Evolutionary conservation across 2,797 vertebrate species (phyloP), one percentile per base, ranked within the genome.

Genomic region (Eptatretus atami): DNA sequence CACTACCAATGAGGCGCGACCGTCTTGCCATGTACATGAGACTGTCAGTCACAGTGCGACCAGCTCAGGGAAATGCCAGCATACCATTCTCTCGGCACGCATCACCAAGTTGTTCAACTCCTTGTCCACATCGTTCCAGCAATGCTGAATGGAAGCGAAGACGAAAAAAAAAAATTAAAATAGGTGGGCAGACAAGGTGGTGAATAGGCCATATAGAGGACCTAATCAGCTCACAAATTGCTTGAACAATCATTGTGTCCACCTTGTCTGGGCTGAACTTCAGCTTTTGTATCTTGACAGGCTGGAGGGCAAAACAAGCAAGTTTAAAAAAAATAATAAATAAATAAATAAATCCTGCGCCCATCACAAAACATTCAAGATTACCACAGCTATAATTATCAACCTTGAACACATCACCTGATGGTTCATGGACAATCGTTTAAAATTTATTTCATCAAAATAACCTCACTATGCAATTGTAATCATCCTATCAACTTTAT

Each of bases 231-330:
- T 95, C 78, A 96, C 92, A 95, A 69, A 98, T 96, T 67, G 92
- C 92, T 72, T 98, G 92, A 66, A 98, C 86, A 65, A 98, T 98
- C 92, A 96, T 98, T 10, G 92, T 98, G 73, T 98, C 92, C 72
- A 98, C 92, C 75, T 98, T 98, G 74, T 98, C 92, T 14, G 92
- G 90, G 66, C 92, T 98, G 76, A 98, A 98, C 75, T 98, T 98
- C 72, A 96, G 70, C n/a, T n/a, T 73, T 95, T 92, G 73, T 98
- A 98, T 19, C 92, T 79, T 61, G 90, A 98, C 55, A 98, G 78
- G 75, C 92, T 98, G 66, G 13, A 64, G 66, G 72, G 52, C 73
- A 67, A 5, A 15, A 64, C n/a, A 66, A 6, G 63, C 44, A 11
- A 53, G 15, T 13, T n/a, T n/a, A n/a, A 53, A 8, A 57, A 44